Evolutionary conservation across 2,113 vertebrate genomes (phyloP), one percentile per base, ranked within the genome.

Genomic region (Trichomycterus rosablanca): DNA sequence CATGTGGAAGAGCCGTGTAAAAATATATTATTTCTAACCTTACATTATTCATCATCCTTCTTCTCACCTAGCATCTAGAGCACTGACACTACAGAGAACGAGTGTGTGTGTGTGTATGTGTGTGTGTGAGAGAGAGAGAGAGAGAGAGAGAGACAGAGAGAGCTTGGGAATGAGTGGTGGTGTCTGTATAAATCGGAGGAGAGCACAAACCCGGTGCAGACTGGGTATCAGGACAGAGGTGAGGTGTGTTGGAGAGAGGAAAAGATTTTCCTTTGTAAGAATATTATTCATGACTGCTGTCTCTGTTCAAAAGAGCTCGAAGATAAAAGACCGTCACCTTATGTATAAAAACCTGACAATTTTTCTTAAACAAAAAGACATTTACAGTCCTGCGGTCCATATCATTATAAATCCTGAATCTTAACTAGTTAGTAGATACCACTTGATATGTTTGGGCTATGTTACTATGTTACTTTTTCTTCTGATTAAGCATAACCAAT

Each of bases 1-100:
- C 26, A 30, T 30, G 26, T 30, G 26, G 3, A 30, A 4, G 26
- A 30, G 7, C 7, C 3, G 26, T 30, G 26, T 30, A 3, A 30
- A 30, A 30, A 30, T 30, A 3, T 30, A 7, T 7, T 7, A 30
- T n/a, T n/a, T n/a, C n/a, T n/a, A 30, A 7, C 68, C 52, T 63
- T 69, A 58, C 77, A 83, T 81, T 73, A 83, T 84, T 82, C 80
- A 80, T 83, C 68, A 80, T 83, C 78, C 79, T 78, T 73, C 76
- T 74, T 75, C 75, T 72, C 72, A 61, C 78, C 75, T 79, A 78
- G 78, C 75, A 76, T 81, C 76, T 80, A 80, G 76, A 76, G 63
- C 49, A 69, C 75, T 80, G 79, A n/a, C n/a, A n/a, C n/a, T n/a
- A 80, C 72, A 70, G 76, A 34, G 50, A 35, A 10, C 10, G 18